phyloP scores from a whole-genome alignment of 2,113 vertebrate genomes.

The Pelvicachromis taeniatus region DNA sequence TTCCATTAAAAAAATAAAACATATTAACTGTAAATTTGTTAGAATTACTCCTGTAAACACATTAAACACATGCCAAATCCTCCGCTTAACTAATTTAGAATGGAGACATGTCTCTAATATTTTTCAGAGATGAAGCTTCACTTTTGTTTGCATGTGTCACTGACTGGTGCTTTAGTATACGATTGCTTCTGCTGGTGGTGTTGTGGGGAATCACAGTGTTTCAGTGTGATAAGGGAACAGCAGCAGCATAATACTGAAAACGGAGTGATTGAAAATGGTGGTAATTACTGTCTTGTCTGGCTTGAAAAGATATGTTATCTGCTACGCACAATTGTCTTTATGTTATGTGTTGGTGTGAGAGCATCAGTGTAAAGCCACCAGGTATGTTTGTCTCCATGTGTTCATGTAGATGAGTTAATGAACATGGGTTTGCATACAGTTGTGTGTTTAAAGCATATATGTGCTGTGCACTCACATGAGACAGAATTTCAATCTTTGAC shows the following conservation, averaged over 20 bases:
- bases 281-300: slow-evolving; percentile 33
- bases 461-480: not conserved
- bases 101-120: not conserved
- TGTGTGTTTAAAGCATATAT: not conserved
- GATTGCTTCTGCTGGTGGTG: not conserved
- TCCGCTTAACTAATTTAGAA: not conserved
- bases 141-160: not conserved
- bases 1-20: not conserved
- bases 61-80: not conserved
- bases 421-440: not conserved
- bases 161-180: not conserved
- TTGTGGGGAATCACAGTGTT: slow-evolving; percentile 38
- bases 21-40: not conserved
- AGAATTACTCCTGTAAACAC: not conserved
- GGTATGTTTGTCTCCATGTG: not conserved
- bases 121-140: not conserved
- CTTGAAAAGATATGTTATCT: slow-evolving; percentile 9
- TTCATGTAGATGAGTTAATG: not conserved
- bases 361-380: not conserved
- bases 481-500: not conserved
- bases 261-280: slow-evolving; percentile 26
- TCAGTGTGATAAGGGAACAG: slow-evolving; percentile 22
- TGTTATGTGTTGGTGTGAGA: not conserved
- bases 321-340: not conserved
- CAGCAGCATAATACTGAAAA: slow-evolving; percentile 26